Base-by-base conservation (phyloP, 92 coral and sea anemone genomes). In the Pocillopora meandrina region DNA sequence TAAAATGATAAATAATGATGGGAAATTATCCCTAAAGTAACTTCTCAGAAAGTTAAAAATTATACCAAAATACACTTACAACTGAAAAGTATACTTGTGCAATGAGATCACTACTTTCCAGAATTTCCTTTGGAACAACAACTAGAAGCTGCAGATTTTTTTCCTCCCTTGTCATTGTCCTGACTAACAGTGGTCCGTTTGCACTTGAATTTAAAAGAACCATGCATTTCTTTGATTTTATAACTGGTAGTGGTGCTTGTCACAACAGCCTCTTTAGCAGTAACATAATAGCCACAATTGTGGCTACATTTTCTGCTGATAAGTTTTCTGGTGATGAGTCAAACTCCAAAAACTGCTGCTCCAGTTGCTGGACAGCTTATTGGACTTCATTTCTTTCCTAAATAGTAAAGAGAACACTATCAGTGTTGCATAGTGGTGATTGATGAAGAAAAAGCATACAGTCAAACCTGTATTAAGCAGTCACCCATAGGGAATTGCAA, bases 181-280 rank as follows among this genome's bases (percentile, higher is more conserved):
- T 84, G 70, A 21, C 13, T 69, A 34, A 77, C 74, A 49, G 78
- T 88, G 12, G 89, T 85, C 13, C 97, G 91, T 42, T 88, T 64
- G 69, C 86, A 86, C 82, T 89, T 93, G 83, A 88, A 93, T 75
- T 93, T 92, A 18, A 93, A 49, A 8, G 92, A 82, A 72, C 91
- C 97, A n/a, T 88, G 91, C 62, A 90, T 81, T 79, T 89, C 87
- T 69, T 93, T 91, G 67, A 93, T 68, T 60, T 63, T 84, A 62
- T 93, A 93, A 79, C 82, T 84, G 61, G 91, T 77, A 15, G 89
- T 58, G 47, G 91, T 86, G 59, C 89, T 87, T 12, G 92, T 70
- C 12, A 91, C 87, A 52, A 85, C 71, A 15, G 93, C 89, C 75
- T 89, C 88, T 10, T 90, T 90, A 19, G 80, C 76, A 2, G 94